Percentiles rank a stretch among this genome's conserved stretches.
Conservation (phyloP, 2,113 vertebrate species). For the Pleuronectes platessa region DNA sequence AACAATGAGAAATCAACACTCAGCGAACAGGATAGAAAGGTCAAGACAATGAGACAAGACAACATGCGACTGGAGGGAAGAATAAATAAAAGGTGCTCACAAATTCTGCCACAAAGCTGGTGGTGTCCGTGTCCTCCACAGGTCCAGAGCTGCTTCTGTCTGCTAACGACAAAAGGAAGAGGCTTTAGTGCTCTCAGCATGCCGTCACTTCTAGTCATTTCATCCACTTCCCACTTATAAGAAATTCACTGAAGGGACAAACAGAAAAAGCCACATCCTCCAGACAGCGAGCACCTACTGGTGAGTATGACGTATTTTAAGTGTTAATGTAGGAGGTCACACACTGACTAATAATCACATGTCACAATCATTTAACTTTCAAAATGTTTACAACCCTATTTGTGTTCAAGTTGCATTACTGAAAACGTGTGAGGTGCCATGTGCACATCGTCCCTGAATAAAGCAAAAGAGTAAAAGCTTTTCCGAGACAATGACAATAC, state of each 20-base stretch:
- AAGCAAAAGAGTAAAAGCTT: too few relatives aligned
- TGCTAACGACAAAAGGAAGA: constrained; percentile 55
- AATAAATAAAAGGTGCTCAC: constrained; percentile 72
- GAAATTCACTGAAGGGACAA: background rate
- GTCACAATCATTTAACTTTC: background rate
- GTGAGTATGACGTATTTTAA: background rate
- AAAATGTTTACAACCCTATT: too few relatives aligned
- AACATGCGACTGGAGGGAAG: background rate
- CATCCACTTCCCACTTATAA: background rate
- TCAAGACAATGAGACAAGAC: constrained; percentile 9
- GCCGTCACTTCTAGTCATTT: background rate
- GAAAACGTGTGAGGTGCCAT: too few relatives aligned
- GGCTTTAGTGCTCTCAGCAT: background rate
- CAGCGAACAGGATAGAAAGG: constrained; percentile 11
- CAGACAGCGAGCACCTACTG: background rate
- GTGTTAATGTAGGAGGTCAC: background rate
- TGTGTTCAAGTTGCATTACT: too few relatives aligned
- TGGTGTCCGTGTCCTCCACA: constrained; percentile 95
- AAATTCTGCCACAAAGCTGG: constrained; percentile 87
- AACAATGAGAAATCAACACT: constrained; percentile 41
- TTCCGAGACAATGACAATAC: too few relatives aligned
- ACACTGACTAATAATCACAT: background rate
- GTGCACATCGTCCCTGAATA: too few relatives aligned
- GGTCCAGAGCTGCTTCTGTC: constrained; percentile 87
- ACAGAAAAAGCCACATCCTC: constrained; percentile 26